Conservation (phyloP, 2,888 invertebrate genomes). For the Xiphydria camelus region DNA sequence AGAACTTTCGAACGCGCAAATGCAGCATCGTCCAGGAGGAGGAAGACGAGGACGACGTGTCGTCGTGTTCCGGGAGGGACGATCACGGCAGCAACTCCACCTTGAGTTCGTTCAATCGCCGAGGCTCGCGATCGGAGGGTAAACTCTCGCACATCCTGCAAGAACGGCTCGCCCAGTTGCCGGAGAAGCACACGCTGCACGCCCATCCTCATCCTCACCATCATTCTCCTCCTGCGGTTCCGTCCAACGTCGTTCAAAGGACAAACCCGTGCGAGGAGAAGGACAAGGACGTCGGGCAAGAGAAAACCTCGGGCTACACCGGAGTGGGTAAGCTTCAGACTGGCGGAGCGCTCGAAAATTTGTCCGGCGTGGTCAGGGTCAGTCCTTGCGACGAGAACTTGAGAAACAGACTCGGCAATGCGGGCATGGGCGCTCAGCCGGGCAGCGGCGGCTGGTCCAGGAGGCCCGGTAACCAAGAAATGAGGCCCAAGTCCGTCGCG, state of each 20-base stretch:
- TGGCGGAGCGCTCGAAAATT: conserved; percentile 3
- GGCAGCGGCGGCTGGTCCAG: conserved; percentile 20
- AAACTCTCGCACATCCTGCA: conserved; percentile 72
- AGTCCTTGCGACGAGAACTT: conserved; percentile 54
- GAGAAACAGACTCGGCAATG: conserved; percentile 23
- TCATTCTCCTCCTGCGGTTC: neutral
- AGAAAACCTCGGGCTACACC: conserved; percentile 4
- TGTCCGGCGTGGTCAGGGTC: conserved; percentile 33
- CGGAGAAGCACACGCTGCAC: conserved; percentile 62
- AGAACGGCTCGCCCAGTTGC: conserved; percentile 64
- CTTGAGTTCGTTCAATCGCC: conserved; percentile 62
- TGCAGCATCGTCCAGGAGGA: conserved; percentile 93
- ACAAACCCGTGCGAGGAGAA: conserved; percentile 14
- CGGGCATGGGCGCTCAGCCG: conserved; percentile 18
- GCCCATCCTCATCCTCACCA: conserved; percentile 28
- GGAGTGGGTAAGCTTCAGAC: neutral
- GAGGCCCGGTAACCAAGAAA: conserved; percentile 32
- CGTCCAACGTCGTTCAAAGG: neutral
- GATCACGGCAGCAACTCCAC: conserved; percentile 57
- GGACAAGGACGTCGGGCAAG: too few relatives aligned
- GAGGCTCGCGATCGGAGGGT: conserved; percentile 81
- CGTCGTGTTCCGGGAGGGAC: conserved; percentile 64
- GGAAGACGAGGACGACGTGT: conserved; percentile 83
- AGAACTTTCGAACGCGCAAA: conserved; percentile 72
- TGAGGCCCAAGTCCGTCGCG: conserved; percentile 46